Evolutionary conservation across 2,888 invertebrate species (phyloP), one percentile per base, ranked within the genome.

Genomic region (Drosophila pegasa): DNA sequence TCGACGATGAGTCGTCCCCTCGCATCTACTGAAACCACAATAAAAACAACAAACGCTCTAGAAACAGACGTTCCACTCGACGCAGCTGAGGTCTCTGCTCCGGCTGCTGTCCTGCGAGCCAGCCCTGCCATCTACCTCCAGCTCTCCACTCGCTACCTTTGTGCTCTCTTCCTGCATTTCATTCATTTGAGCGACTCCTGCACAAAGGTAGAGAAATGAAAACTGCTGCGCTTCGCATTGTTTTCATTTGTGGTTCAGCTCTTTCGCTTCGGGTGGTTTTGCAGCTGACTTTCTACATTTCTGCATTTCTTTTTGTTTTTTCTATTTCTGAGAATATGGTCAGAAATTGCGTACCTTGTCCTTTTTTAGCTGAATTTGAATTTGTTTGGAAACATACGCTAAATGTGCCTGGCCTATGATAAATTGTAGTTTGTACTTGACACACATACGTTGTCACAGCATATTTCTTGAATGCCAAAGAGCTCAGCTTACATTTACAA

Each of bases 31-130:
- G 37, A 64, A 70, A 66, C 76, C 82, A 79, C 77, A 72, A 58
- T 57, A 70, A 63, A 73, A 73, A 77, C 78, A 75, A 67, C 68
- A 61, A 73, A 48, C 56, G 63, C 76, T 86, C 87, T 62, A 83
- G 80, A 82, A 88, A 87, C 83, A 84, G 83, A 84, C 88, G 83
- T 84, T 84, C 83, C 86, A 85, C 88, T 83, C 86, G 71, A 72
- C 80, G 75, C 88, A 86, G 75, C 86, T 83, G 86, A 85, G 88
- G 64, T 51, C 83, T 58, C 51, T 47, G 12, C 54, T n/a, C 27
- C 64, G 33, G 33, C 40, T 41, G 10, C 54, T 20, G 25, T 4
- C 14, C 16, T 16, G n/a, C 52, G 22, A 38, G 51, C 27, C 27
- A 38, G 51, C 27, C 27, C 43, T 8, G 10, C 50, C 37, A 20